Evolutionary conservation across 1,140 invertebrate genomes (phyloP), one percentile per base, ranked within the genome.

Genomic region (Bombus waltoni): DNA sequence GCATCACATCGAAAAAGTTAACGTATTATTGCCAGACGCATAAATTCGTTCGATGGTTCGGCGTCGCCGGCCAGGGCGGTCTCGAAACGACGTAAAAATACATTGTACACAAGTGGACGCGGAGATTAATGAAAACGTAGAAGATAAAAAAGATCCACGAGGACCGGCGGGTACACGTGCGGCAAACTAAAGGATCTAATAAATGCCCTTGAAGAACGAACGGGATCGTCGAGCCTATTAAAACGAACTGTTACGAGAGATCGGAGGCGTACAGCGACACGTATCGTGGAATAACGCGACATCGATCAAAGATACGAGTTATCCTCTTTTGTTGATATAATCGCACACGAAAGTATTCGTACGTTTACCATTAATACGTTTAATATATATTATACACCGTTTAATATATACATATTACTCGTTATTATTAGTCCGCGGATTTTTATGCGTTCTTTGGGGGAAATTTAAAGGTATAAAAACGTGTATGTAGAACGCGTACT

Each of bases 161-260:
- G n/a, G 11, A 75, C 4, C 1, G 15, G 25, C 8, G 11, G 47
- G 25, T 62, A 80, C 76, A 79, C 83, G 70, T 81, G 77, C 62
- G 66, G 22, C 62, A 18, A 13, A 22, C 66, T 11, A 68, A 68
- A 47, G 70, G 77, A 72, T 80, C 53, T 73, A 85, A 85, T 71
- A 53, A 73, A 62, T 53, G 83, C 53, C 83, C 77, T 85, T 85
- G 83, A 66, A 5, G 42, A 85, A 47, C 77, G 44, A 73, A 81
- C 68, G 66, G 68, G 77, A 72, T 73, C 57, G 57, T 80, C 66
- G 32, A 71, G 77, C 44, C 77, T 80, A 62, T 80, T 80, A 80
- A 83, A 80, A 85, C 76, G 77, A 73, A 85, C 81, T 53, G 77
- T 85, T 73, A 81, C 65, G 18, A 71, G 77, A 81, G 77, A 80